A percentile compares a stretch with the other conserved stretches of the same genome.
Conservation (phyloP, 2,797 vertebrate genomes). For the Brotogeris chrysoptera region DNA sequence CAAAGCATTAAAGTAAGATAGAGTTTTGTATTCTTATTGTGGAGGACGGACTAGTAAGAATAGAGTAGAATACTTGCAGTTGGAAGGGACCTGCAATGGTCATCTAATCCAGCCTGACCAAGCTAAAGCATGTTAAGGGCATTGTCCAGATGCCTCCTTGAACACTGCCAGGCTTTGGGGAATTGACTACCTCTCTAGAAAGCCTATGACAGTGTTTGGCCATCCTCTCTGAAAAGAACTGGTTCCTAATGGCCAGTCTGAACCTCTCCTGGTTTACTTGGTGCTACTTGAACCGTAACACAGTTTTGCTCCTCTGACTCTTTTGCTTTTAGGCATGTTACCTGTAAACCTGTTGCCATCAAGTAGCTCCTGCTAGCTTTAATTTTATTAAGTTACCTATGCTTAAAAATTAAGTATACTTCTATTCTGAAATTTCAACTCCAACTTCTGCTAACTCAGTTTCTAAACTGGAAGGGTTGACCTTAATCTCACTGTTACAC, state of each 20-base stretch:
- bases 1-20: constrained; percentile 86
- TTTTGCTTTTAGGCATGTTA: not conserved
- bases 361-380: not conserved
- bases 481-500: not conserved
- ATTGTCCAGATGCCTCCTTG: not conserved
- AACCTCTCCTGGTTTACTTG: not conserved
- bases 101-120: not conserved
- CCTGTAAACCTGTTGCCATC: not conserved
- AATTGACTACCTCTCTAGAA: not conserved
- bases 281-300: not conserved
- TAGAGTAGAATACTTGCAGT: not conserved
- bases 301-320: not conserved
- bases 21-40: not conserved
- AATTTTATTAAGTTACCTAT: not conserved
- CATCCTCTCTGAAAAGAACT: not conserved
- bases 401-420: not conserved
- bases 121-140: not conserved
- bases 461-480: not conserved
- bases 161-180: not conserved
- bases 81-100: not conserved
- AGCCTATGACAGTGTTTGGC: not conserved
- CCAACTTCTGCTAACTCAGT: not conserved
- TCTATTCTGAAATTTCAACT: not conserved
- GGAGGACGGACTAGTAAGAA: not conserved
- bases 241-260: not conserved